Conservation (phyloP, 2,888 invertebrate genomes). For the Calameuta idolon region DNA sequence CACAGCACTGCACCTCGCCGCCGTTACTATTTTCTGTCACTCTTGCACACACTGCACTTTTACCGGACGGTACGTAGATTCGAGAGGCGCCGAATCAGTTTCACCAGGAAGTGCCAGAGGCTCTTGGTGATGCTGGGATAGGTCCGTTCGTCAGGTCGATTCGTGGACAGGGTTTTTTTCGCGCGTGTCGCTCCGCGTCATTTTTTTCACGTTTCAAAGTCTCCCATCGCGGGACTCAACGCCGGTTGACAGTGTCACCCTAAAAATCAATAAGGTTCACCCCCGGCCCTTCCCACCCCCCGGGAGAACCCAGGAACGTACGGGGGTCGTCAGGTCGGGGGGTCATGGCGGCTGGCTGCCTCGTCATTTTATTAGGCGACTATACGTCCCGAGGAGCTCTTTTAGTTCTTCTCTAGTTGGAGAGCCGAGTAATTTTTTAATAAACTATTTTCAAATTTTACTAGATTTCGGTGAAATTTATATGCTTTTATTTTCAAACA, state of each 20-base stretch:
- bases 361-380: constrained; percentile 56
- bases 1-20: constrained; percentile 50
- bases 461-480: not conserved
- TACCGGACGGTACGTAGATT: constrained; percentile 19
- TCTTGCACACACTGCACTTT: constrained; percentile 30
- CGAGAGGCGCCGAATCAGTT: not conserved
- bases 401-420: constrained; percentile 1
- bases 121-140: not conserved
- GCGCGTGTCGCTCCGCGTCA: constrained; percentile 56
- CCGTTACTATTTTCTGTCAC: constrained; percentile 51
- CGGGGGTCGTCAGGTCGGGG: constrained; percentile 42
- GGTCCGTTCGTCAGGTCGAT: constrained; percentile 14
- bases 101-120: not conserved
- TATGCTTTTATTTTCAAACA: not conserved
- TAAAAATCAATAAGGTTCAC: constrained; percentile 76
- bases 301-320: constrained; percentile 51
- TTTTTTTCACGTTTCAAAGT: constrained; percentile 69
- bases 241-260: constrained; percentile 76
- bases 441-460: not conserved
- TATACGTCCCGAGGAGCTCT: constrained; percentile 30
- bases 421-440: not conserved
- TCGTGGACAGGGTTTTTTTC: constrained; percentile 40
- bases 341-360: constrained; percentile 51
- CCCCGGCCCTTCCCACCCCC: constrained; percentile 67
- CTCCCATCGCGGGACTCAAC: constrained; percentile 69